Evolutionary conservation across 2,797 vertebrate species (phyloP).

Genomic region (Telmatherina bonti): DNA sequence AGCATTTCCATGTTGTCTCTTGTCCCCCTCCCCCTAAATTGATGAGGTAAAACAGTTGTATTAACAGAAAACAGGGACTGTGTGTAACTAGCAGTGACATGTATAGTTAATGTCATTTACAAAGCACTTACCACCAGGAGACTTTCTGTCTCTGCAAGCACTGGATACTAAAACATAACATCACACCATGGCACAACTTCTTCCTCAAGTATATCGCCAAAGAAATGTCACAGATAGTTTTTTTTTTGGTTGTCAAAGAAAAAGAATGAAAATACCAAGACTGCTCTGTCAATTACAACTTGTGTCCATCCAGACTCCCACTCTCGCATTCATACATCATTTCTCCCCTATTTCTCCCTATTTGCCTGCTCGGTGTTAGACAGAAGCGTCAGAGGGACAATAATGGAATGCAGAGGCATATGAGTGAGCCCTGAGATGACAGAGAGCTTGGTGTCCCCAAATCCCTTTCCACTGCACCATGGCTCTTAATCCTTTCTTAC

Average conservation of each 20-base stretch:
- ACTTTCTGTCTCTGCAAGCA: conserved; percentile 30
- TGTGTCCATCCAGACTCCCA: conserved; percentile 25
- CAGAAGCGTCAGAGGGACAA: conserved; percentile 68
- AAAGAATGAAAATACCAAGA: conserved; percentile 17
- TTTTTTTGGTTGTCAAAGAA: too few species aligned
- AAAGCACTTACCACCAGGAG: conserved; percentile 21
- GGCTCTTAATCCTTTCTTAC: conserved; percentile 73
- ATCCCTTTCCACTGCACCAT: conserved; percentile 73
- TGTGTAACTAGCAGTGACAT: conserved; percentile 23
- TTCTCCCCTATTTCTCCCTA: conserved; percentile 52
- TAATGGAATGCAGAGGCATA: conserved; percentile 71
- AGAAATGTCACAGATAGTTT: conserved; percentile 23
- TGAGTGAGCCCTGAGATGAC: conserved; percentile 78
- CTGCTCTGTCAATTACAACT: conserved; percentile 60
- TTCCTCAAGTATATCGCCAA: conserved; percentile 20
- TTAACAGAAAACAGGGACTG: not conserved
- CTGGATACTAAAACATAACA: conserved; percentile 17
- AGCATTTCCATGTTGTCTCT: too few species aligned
- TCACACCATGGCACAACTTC: conserved; percentile 26
- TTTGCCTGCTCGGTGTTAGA: conserved; percentile 53
- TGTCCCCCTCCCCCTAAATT: too few species aligned
- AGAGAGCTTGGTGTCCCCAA: conserved; percentile 67
- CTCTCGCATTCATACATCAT: conserved; percentile 31
- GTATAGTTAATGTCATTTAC: conserved; percentile 48
- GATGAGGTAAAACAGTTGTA: not conserved